Base-by-base conservation (phyloP, 2,888 invertebrate species). In the Elmis aenea region DNA sequence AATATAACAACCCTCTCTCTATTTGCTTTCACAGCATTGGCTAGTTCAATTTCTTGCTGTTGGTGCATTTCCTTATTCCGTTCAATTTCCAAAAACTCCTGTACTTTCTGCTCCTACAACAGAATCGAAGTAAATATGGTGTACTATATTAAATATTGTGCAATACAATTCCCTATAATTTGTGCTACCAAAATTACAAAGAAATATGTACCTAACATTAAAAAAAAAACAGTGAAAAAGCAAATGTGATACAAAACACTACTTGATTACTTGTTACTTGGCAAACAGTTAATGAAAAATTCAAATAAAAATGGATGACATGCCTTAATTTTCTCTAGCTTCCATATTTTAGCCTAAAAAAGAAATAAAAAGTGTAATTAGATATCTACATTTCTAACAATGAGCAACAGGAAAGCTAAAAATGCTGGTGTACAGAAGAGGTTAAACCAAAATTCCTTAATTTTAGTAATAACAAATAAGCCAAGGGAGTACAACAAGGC, bases 11-110 rank as follows among this genome's bases (percentile, higher is more conserved):
- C 67, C 64, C 76, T 81, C 56, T 79, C 74, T 58, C 75, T 75
- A 55, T 80, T 78, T 38, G 70, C 64, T 66, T 79, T 81, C 38
- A 78, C 71, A 27, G 74, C 73, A 53, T 70, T 74, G 40, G 84
- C 81, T 45, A 81, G 62, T 62, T 77, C 75, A 21, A 76, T 68
- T 64, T 85, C 84, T 61, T 79, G 77, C 52, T 74, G 72, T 45
- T 79, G 73, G 37, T 78, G 70, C 37, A 77, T 65, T 50, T 78
- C 76, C 51, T 83, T 79, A 50, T 77, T 76, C 54, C 73, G 74
- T 55, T 85, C 83, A 23, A 76, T 68, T 52, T 73, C 71, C 40
- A 76, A 54, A 50, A 75, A 68, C 40, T 75, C 72, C 57, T 66
- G 66, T 51, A 70, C 64, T 50, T 69, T 72, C 54, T 71, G 68